Evolutionary conservation across 2,797 vertebrate species (phyloP), one percentile per base, ranked within the genome.

Genomic region (Rhyacichthys aspro): DNA sequence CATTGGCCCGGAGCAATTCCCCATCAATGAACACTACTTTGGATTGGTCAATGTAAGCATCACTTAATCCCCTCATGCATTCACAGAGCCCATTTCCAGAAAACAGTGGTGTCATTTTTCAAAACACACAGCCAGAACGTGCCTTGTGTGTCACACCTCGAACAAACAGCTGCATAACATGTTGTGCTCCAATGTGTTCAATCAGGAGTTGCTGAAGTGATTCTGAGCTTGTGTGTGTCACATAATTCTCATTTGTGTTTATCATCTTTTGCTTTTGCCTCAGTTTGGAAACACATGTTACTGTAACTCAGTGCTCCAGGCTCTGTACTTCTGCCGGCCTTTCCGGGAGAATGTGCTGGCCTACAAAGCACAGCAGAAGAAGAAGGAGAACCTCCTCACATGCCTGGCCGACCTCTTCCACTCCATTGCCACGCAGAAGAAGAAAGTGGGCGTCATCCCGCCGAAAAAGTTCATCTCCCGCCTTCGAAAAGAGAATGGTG

Each of bases 271-370:
- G 33, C 16, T 47, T 36, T 43, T 63, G 55, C 56, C 34, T 61
- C 92, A 98, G 97, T 98, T 98, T 73, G 97, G 96, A 73, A 98
- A 98, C 93, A 98, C 97, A 0, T 98, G 97, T 80, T 98, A 98
- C 94, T 98, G 96, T 85, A 98, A 98, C 93, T 98, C 96, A 0
- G 96, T 98, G 90, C 94, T 98, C 43, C 97, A 98, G 92, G 97
- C 97, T 0, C 67, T 98, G 58, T 98, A 97, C 82, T 98, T 98
- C 91, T 98, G 97, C 90, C 93, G 95, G 77, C 97, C 97, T 0
- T 98, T 98, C 90, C 93, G 96, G 82, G 97, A 98, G 91, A 98
- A 98, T 76, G 96, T 98, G 55, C 84, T 98, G 92, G 93, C 95
- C 1, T 98, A 98, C 90, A 98, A 98, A 90, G 95, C 95, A 72